phyloP scores from a whole-genome alignment of 2,797 vertebrate species.

The Jordanella pulchra region DNA sequence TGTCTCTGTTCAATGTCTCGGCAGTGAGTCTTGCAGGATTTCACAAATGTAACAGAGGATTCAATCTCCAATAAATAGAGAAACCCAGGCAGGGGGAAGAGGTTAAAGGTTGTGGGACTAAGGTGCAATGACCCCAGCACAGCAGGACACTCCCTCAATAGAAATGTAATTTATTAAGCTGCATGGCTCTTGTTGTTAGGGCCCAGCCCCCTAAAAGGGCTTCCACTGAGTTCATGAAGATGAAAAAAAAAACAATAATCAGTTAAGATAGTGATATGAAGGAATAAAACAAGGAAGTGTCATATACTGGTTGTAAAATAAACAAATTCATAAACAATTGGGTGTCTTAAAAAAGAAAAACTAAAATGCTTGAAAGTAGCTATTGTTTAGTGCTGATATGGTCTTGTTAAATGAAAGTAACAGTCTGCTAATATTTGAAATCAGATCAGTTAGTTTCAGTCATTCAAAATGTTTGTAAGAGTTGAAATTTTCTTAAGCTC shows the following conservation, averaged over 20 bases:
- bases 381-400: slow-evolving; percentile 9
- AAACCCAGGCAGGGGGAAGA: slow-evolving; percentile 66
- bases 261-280: slow-evolving; percentile 15
- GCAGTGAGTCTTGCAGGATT: slow-evolving; percentile 79
- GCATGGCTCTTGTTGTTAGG: slow-evolving; percentile 73
- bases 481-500: not conserved
- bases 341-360: not conserved
- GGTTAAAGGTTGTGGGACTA: slow-evolving; percentile 86
- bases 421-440: not conserved
- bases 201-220: slow-evolving; percentile 69
- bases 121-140: slow-evolving; percentile 84
- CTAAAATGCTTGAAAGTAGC: not conserved
- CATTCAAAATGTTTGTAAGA: not conserved
- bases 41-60: slow-evolving; percentile 67
- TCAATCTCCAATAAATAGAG: slow-evolving; percentile 75
- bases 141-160: slow-evolving; percentile 82
- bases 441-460: not conserved
- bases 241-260: slow-evolving; percentile 11
- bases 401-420: not conserved
- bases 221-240: slow-evolving; percentile 48
- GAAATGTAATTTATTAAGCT: slow-evolving; percentile 82
- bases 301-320: not conserved
- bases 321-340: slow-evolving; percentile 1
- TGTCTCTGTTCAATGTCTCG: slow-evolving; percentile 52
- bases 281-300: slow-evolving; percentile 3